These are phyloP conservation scores for Chelonia mydas DNA, from an alignment of 2,797 vertebrate genomes.

Conservation along the genomic window DNA sequence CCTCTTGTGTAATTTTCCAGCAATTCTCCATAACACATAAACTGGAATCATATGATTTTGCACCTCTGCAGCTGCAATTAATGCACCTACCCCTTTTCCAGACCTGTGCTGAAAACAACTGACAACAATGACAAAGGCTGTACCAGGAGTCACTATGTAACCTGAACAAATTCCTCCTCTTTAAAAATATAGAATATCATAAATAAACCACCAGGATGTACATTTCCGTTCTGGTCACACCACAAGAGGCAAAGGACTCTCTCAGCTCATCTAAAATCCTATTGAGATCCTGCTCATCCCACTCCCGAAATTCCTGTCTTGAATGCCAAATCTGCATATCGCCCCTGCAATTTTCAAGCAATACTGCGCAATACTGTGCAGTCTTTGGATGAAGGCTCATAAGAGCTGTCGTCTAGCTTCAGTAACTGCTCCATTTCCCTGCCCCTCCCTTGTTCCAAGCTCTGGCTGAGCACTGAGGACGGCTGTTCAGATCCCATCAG, in stretches of 20 bases:
- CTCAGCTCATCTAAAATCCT: not conserved
- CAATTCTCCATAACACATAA: not conserved
- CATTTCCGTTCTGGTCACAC: not conserved
- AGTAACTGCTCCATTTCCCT: not conserved
- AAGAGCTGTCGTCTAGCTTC: not conserved
- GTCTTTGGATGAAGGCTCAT: not conserved
- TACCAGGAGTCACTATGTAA: not conserved
- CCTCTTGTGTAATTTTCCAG: not conserved
- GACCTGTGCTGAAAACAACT: not conserved
- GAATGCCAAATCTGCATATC: not conserved
- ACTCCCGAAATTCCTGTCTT: not conserved
- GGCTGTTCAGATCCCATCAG: rapidly evolving
- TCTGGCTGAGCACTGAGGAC: not conserved
- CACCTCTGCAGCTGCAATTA: not conserved
- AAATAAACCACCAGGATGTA: not conserved
- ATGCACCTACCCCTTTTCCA: not conserved
- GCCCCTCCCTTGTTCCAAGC: not conserved
- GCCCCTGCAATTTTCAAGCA: not conserved
- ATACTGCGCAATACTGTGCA: not conserved
- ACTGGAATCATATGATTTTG: not conserved
- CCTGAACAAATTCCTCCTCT: not conserved
- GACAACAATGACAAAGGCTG: not conserved
- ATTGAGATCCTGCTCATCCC: not conserved
- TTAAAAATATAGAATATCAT: not conserved
- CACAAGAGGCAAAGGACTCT: not conserved